Base-by-base conservation (phyloP, 1,140 invertebrate genomes). In the Drosophila sulfurigaster region DNA sequence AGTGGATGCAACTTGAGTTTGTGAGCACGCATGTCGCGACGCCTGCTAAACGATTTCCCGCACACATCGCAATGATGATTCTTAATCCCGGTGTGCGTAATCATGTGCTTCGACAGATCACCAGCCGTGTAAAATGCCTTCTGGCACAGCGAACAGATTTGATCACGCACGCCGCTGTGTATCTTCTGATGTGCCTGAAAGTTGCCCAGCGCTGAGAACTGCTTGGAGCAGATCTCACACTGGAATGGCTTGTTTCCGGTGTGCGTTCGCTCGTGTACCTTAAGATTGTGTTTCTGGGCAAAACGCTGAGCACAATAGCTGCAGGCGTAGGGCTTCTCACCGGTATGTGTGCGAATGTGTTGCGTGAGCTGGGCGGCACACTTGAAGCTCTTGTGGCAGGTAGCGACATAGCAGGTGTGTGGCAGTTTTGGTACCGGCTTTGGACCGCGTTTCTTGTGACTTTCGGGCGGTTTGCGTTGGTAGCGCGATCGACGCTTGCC, bases 251-350 rank as follows among this genome's bases (percentile, higher is more conserved):
- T 95, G 72, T 96, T 96, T 3, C 96, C 96, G 6, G 96, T 96
- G 77, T 98, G 97, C 11, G 95, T 95, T 51, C 96, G 92, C 81
- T 97, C 94, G 81, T 98, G 97, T 81, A 97, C 97, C 2, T 96
- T 95, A n/a, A 98, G 93, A 91, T 97, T 97, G 91, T 97, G 97
- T 78, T 97, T 95, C 87, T 97, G 96, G 48, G 96, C 96, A 91
- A 98, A 98, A 5, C 95, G 94, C 72, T 96, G 94, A 38, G 95
- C 94, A 78, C 97, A 98, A 68, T 96, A 95, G 58, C 94, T 94
- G 83, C 97, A 98, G 0, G 93, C 93, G 81, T 95, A 95, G 0
- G 95, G 95, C 70, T 95, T 94, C 60, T 95, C 95, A 0, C 95
- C 95, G 2, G 95, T 95, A 68, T 95, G 95, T 2, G 94, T 94